A percentile compares a stretch with the other conserved stretches of the same genome.
Evolutionary conservation across 64 coral and sea anemone genomes (phyloP).

Genomic region (Pachyseris speciosa): DNA sequence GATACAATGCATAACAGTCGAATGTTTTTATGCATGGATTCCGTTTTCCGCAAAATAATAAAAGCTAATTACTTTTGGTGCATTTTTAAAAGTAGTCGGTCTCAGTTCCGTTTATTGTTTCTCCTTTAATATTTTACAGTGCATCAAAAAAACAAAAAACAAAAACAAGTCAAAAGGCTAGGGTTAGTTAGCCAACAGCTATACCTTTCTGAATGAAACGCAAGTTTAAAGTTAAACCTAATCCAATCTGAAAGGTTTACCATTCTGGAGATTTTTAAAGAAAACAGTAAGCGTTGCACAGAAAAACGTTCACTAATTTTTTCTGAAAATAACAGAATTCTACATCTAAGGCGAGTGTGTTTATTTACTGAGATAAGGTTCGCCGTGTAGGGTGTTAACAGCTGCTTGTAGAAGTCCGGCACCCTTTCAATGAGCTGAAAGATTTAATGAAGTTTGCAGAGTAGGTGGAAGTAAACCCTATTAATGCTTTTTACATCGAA

Average conservation of each 20-base stretch:
- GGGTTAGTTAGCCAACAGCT: too few relatives aligned
- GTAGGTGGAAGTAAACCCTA: too few relatives aligned
- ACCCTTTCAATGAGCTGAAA: not conserved
- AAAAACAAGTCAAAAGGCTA: too few relatives aligned
- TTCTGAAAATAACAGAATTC: too few relatives aligned
- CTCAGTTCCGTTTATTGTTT: not conserved
- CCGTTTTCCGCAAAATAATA: not conserved
- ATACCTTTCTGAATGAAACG: too few relatives aligned
- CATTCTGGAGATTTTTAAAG: too few relatives aligned
- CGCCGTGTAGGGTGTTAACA: not conserved
- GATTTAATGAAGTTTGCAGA: not conserved
- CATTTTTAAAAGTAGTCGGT: not conserved
- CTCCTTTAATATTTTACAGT: not conserved
- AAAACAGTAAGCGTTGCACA: too few relatives aligned
- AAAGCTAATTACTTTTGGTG: not conserved
- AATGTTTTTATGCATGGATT: not conserved
- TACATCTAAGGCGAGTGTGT: not conserved
- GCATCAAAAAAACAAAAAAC: not conserved
- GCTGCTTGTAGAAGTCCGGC: not conserved
- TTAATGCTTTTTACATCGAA: not conserved
- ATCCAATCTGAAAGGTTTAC: too few relatives aligned
- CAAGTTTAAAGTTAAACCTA: too few relatives aligned
- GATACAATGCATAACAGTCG: not conserved
- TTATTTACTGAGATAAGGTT: not conserved
- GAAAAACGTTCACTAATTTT: too few relatives aligned